phyloP scores from a whole-genome alignment of 2,113 vertebrate species.

The Todiramphus chloris region DNA sequence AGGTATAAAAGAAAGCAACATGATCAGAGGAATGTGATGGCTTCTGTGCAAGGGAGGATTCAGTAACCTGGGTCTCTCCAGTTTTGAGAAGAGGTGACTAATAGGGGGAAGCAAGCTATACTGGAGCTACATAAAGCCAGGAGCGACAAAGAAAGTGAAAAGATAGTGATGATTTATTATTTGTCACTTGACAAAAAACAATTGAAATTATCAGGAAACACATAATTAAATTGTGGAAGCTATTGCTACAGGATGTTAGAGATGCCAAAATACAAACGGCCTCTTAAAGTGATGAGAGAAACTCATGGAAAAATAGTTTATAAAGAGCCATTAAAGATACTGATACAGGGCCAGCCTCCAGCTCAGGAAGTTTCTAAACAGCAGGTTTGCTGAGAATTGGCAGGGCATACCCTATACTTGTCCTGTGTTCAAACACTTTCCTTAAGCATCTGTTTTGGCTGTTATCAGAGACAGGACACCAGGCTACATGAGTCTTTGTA shows the following conservation, averaged over 20 bases:
- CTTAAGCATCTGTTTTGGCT: neutral
- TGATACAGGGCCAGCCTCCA: neutral
- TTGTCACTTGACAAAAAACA: neutral
- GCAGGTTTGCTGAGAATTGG: neutral
- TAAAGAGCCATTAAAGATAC: neutral
- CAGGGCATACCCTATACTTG: neutral
- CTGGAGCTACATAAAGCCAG: neutral
- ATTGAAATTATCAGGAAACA: neutral
- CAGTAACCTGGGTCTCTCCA: neutral
- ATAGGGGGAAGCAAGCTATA: neutral
- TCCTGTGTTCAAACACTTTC: neutral
- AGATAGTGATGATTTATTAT: neutral
- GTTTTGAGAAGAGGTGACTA: neutral
- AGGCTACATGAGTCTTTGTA: neutral
- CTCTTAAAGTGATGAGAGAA: constrained; percentile 15
- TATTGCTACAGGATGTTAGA: neutral
- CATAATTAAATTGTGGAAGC: neutral
- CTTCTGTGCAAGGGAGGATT: neutral
- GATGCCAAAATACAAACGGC: neutral
- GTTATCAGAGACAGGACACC: neutral
- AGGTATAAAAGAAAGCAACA: neutral
- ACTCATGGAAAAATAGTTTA: neutral
- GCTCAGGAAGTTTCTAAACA: neutral
- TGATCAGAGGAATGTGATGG: neutral
- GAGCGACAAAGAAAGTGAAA: neutral